Conservation (phyloP, 2,113 vertebrate genomes). For the Hirundichthys speculiger region DNA sequence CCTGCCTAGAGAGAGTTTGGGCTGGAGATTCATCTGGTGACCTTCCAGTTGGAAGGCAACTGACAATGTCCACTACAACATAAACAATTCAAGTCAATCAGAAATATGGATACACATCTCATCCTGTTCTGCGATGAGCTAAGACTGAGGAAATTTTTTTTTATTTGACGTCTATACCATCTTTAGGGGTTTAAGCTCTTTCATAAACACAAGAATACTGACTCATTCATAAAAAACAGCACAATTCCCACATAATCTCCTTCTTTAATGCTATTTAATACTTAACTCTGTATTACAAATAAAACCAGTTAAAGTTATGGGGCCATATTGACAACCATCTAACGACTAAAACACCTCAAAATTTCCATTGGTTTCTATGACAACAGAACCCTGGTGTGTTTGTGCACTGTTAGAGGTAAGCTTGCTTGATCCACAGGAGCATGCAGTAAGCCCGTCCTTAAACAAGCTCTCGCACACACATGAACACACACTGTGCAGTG, state of each 20-base stretch:
- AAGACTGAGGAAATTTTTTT: too few species aligned
- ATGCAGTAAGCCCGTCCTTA: conserved; percentile 51
- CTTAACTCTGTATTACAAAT: background rate
- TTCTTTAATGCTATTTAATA: background rate
- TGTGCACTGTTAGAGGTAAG: conserved; percentile 58
- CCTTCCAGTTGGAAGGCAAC: too few species aligned
- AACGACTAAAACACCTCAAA: conserved; percentile 3
- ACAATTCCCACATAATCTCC: background rate
- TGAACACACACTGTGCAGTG: conserved; percentile 72
- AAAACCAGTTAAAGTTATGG: background rate
- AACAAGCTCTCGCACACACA: conserved; percentile 57
- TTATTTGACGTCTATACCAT: too few species aligned
- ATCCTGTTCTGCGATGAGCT: background rate
- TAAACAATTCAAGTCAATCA: background rate
- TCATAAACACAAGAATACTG: too few species aligned
- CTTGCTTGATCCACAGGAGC: conserved; percentile 41
- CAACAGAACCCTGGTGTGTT: conserved; percentile 21
- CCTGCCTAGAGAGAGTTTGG: too few species aligned
- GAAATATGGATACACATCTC: background rate
- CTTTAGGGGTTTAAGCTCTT: too few species aligned
- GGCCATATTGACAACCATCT: background rate
- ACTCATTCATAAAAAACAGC: background rate
- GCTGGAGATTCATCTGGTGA: too few species aligned
- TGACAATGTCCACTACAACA: background rate
- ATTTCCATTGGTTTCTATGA: conserved; percentile 1